phyloP scores from a whole-genome alignment of 2,888 invertebrate genomes.

The Neoscelio sp. region DNA sequence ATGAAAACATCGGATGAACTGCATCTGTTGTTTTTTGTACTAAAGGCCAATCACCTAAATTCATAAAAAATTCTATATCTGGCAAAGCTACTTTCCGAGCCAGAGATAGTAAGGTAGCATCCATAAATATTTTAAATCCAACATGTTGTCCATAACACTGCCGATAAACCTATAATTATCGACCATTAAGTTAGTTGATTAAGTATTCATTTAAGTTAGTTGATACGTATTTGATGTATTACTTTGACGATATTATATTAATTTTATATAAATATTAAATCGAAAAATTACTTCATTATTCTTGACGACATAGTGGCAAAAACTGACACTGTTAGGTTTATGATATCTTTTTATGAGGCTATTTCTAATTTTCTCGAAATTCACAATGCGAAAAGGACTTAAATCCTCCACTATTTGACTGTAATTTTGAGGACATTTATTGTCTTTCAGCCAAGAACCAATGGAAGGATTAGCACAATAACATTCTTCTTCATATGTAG shows the following conservation, averaged over 20 bases:
- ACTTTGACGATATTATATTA: neutral
- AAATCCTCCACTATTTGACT: constrained; percentile 90
- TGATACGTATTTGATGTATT: too few species aligned
- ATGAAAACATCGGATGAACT: constrained; percentile 93
- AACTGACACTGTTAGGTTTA: constrained; percentile 91
- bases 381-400: constrained; percentile 86
- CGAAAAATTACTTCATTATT: constrained; percentile 85
- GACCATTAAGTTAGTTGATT: neutral
- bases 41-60: constrained; percentile 98
- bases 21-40: constrained; percentile 85
- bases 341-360: constrained; percentile 89
- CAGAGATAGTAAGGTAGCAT: constrained; percentile 92
- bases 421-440: constrained; percentile 87
- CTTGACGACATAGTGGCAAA: constrained; percentile 95
- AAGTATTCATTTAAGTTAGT: too few species aligned
- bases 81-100: constrained; percentile 92
- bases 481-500: constrained; percentile 92
- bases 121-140: constrained; percentile 98
- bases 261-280: constrained; percentile 1
- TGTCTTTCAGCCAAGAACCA: constrained; percentile 87
- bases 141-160: constrained; percentile 97
- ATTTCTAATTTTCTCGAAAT: constrained; percentile 88
- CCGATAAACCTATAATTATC: constrained; percentile 86
- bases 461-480: constrained; percentile 89
- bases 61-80: constrained; percentile 95